These are phyloP conservation scores for Muscicapa comitata DNA, from an alignment of 2,797 vertebrate genomes.

Conservation along the genomic window DNA sequence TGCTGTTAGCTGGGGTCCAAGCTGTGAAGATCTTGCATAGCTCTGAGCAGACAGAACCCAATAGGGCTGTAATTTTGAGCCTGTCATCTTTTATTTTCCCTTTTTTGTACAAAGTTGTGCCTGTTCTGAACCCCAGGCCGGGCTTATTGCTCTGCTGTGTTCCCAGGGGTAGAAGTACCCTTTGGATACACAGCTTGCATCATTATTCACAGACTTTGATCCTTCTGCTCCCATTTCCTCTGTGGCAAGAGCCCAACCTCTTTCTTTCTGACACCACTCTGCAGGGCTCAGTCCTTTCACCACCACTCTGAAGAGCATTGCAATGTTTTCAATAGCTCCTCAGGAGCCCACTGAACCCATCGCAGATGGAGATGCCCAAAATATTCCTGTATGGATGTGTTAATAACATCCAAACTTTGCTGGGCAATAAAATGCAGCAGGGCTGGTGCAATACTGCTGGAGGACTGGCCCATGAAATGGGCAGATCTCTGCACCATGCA, in stretches of 20 bases:
- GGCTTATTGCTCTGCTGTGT: background rate
- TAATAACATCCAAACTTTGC: background rate
- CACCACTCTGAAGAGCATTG: background rate
- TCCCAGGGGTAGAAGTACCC: background rate
- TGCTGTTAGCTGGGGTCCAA: background rate
- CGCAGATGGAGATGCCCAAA: background rate
- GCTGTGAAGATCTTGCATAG: background rate
- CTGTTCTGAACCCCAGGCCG: background rate
- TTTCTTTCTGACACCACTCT: background rate
- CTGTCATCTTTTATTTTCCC: background rate
- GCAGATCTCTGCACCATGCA: background rate
- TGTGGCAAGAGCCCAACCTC: background rate
- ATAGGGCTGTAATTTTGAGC: background rate
- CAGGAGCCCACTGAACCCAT: background rate
- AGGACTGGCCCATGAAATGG: background rate
- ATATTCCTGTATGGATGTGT: background rate
- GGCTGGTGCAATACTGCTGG: background rate
- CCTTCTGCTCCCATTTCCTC: background rate
- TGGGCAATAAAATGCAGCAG: background rate
- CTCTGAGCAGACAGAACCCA: background rate
- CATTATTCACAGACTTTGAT: slow-evolving; percentile 18
- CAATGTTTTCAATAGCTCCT: background rate
- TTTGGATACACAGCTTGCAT: background rate
- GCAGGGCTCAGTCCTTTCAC: background rate
- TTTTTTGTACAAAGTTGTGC: background rate